Conservation (phyloP, 2,797 vertebrate species). For the Trematomus bernacchii region DNA sequence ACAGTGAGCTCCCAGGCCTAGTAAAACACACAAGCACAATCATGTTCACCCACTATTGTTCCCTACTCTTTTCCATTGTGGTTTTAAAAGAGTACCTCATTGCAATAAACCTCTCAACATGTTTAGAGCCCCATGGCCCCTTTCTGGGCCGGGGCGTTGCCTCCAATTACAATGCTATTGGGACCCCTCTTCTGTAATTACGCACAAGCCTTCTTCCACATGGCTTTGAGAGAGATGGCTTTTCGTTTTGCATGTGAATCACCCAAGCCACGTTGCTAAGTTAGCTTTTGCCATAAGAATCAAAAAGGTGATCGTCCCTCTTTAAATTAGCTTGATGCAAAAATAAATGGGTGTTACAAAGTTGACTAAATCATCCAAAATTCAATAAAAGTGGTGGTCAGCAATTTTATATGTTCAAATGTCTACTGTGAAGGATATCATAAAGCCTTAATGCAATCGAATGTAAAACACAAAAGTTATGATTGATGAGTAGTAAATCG, state of each 20-base stretch:
- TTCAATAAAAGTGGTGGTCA: too few species aligned
- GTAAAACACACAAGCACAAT: conserved; percentile 83
- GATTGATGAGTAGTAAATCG: too few species aligned
- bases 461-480: too few species aligned
- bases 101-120: conserved; percentile 79
- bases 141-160: conserved; percentile 69
- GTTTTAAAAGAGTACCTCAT: conserved; percentile 67
- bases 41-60: conserved; percentile 82
- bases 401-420: too few species aligned
- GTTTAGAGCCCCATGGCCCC: conserved; percentile 66
- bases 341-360: conserved; percentile 23
- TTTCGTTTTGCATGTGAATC: conserved; percentile 76
- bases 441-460: too few species aligned
- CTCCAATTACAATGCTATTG: conserved; percentile 76
- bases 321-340: conserved; percentile 44
- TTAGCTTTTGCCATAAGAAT: conserved; percentile 53
- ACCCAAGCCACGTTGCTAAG: conserved; percentile 44
- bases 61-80: conserved; percentile 67
- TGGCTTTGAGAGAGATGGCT: conserved; percentile 46
- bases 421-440: too few species aligned
- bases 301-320: conserved; percentile 21
- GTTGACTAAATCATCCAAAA: too few species aligned
- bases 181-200: conserved; percentile 79
- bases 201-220: conserved; percentile 65
- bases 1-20: conserved; percentile 73